phyloP scores from a whole-genome alignment of 2,113 vertebrate species.

The Suricata suricatta region DNA sequence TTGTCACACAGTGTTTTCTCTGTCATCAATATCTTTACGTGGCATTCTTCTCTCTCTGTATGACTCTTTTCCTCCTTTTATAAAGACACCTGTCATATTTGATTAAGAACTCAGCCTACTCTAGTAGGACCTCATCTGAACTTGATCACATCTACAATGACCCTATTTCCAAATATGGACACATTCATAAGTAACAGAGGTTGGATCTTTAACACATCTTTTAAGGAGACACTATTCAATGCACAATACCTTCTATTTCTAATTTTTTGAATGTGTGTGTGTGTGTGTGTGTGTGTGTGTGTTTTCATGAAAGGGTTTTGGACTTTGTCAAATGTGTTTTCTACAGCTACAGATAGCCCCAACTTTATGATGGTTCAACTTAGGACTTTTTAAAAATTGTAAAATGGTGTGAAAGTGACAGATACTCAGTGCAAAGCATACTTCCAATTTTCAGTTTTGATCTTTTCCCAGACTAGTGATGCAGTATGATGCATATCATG shows the following conservation, averaged over 20 bases:
- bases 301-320: neutral
- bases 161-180: neutral
- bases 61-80: neutral
- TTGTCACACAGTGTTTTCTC: neutral
- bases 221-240: neutral
- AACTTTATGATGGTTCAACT: neutral
- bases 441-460: neutral
- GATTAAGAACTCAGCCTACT: neutral
- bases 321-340: neutral
- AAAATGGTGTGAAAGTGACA: neutral
- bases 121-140: neutral
- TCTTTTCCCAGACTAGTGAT: neutral
- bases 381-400: neutral
- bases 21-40: neutral
- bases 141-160: neutral
- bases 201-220: neutral
- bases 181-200: neutral
- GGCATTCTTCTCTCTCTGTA: neutral
- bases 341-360: neutral
- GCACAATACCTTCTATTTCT: neutral
- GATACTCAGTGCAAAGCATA: neutral
- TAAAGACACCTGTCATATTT: neutral
- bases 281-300: too few relatives aligned
- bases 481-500: neutral
- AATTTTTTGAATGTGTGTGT: neutral